A percentile compares a stretch with the other conserved stretches of the same genome.
These are phyloP conservation scores for Lycaena phlaeas DNA, from an alignment of 2,888 invertebrate genomes.

Conservation along the genomic window DNA sequence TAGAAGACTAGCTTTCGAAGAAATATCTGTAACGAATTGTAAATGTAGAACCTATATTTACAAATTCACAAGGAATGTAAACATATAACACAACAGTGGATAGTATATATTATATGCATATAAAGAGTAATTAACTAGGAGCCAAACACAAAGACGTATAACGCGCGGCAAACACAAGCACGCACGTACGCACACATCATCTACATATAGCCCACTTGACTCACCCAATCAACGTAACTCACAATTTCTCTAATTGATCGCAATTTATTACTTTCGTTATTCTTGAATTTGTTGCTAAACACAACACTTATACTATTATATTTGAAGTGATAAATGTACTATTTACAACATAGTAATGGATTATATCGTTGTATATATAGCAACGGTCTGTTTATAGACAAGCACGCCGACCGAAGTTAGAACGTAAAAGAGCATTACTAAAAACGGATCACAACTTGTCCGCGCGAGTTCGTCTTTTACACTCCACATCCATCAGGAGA, in stretches of 20 bases:
- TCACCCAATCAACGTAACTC: not conserved
- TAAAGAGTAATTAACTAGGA: no score
- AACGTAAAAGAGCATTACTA: slow-evolving; percentile 9
- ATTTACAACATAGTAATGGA: no score
- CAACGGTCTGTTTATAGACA: slow-evolving; percentile 3
- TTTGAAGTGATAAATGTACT: no score
- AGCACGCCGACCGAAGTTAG: not conserved
- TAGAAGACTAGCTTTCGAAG: no score
- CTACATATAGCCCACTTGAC: not conserved
- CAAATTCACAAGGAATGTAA: no score
- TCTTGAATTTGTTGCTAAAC: not conserved
- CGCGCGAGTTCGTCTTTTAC: no score
- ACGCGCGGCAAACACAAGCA: no score
- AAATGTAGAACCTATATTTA: no score
- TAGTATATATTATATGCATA: no score
- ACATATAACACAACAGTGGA: no score
- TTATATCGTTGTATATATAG: not conserved
- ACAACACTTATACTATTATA: not conserved
- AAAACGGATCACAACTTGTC: slow-evolving; percentile 17
- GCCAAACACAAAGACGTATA: not conserved
- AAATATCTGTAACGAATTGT: no score
- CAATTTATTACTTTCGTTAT: slow-evolving; percentile 5
- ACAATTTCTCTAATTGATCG: slow-evolving; percentile 1
- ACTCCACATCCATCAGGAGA: slow-evolving; percentile 18
- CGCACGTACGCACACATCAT: not conserved